phyloP scores from a whole-genome alignment of 2,888 invertebrate species.

The Creontiades dilutus region DNA sequence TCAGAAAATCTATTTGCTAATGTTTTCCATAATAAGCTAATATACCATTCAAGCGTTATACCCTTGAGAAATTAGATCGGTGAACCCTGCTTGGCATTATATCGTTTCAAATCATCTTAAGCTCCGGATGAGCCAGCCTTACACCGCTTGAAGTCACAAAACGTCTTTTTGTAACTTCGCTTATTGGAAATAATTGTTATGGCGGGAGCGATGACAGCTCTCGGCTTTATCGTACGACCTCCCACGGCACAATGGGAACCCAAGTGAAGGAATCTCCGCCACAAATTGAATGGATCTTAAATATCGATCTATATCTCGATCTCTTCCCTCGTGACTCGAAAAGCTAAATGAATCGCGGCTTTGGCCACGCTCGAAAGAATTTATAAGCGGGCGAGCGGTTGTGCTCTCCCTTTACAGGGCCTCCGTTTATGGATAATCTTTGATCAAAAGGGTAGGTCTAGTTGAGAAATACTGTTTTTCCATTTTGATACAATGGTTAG shows the following conservation, averaged over 20 bases:
- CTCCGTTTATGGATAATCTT: not conserved
- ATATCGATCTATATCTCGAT: constrained; percentile 46
- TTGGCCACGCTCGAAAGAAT: constrained; percentile 20
- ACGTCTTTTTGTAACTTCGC: constrained; percentile 23
- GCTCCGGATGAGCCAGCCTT: not conserved
- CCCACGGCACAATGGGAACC: not conserved
- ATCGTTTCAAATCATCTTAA: not conserved
- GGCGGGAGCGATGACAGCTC: constrained; percentile 11
- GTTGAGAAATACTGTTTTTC: not conserved
- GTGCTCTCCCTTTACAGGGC: not conserved
- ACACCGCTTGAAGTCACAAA: not conserved
- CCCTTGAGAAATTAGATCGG: not conserved
- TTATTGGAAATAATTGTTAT: constrained; percentile 39
- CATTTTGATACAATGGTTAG: not conserved
- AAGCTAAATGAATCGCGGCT: constrained; percentile 35
- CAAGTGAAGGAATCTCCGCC: not conserved
- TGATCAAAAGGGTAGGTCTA: not conserved
- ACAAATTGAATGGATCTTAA: constrained; percentile 53
- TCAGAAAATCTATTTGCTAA: no score
- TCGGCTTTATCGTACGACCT: constrained; percentile 16
- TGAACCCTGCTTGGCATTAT: not conserved
- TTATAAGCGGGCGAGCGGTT: not conserved
- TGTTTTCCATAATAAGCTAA: no score
- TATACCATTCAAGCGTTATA: no score
- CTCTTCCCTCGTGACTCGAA: constrained; percentile 26